Evolutionary conservation across 2,797 vertebrate species (phyloP).

Genomic region (Lateolabrax maculatus): DNA sequence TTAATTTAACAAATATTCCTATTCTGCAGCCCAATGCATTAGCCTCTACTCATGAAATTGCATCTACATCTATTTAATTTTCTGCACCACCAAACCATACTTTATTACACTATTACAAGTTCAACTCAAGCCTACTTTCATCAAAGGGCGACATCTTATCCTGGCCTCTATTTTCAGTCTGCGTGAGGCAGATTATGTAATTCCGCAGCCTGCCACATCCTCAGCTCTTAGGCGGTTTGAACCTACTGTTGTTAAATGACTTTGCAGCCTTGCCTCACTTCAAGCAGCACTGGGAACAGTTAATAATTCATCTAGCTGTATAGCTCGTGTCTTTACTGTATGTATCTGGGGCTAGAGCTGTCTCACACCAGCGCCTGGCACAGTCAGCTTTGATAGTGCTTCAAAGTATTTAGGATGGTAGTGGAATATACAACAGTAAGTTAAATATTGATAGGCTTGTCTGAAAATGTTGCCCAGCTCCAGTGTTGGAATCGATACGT

Average conservation of each 20-base stretch:
- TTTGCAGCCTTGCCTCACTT: conserved; percentile 45
- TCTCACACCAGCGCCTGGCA: conserved; percentile 2
- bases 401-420: conserved; percentile 45
- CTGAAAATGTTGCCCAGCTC: conserved; percentile 26
- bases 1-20: conserved; percentile 29
- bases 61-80: conserved; percentile 63
- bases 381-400: conserved; percentile 55
- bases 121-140: conserved; percentile 48
- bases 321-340: conserved; percentile 46
- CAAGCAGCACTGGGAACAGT: conserved; percentile 34
- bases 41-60: conserved; percentile 22
- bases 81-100: conserved; percentile 62
- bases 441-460: conserved; percentile 46
- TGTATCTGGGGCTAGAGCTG: conserved; percentile 18
- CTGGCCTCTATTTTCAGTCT: conserved; percentile 36
- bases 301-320: conserved; percentile 60
- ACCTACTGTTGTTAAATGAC: conserved; percentile 51
- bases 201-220: conserved; percentile 26
- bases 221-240: conserved; percentile 38
- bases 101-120: conserved; percentile 55
- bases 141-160: conserved; percentile 57
- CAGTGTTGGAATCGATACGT: conserved; percentile 20
- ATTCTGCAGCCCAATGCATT: conserved; percentile 19
- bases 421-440: conserved; percentile 29
- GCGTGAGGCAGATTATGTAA: conserved; percentile 47